These are phyloP conservation scores for Eupsittula cactorum DNA, from an alignment of 2,113 vertebrate species.

Conservation along the genomic window DNA sequence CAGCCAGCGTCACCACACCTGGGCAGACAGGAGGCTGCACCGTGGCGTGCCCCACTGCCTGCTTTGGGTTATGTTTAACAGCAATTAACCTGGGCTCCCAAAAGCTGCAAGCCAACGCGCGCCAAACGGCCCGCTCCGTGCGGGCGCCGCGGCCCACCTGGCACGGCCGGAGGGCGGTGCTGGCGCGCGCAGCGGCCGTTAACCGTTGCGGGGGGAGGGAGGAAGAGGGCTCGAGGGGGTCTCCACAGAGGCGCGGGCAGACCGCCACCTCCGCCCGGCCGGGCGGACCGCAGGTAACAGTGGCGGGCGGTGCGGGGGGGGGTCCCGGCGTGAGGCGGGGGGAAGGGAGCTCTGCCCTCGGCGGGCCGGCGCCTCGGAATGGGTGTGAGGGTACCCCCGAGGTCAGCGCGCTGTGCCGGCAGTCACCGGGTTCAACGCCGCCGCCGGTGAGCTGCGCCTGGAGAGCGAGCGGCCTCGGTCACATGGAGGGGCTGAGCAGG, in stretches of 20 bases:
- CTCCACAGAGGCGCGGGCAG: background rate
- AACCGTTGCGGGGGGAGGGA: background rate
- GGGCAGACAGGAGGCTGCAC: background rate
- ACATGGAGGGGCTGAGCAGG: background rate
- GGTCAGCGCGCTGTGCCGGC: no score
- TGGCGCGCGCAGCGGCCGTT: background rate
- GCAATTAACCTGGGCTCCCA: no score
- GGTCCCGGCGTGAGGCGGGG: no score
- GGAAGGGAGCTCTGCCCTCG: no score
- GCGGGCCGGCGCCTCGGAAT: background rate
- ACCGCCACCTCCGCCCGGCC: no score
- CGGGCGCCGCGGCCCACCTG: background rate
- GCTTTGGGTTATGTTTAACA: no score
- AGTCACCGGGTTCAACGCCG: accelerated
- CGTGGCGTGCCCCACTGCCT: background rate
- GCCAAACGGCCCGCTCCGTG: background rate
- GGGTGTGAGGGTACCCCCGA: no score
- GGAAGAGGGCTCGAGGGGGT: background rate
- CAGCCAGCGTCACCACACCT: no score
- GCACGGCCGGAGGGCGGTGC: background rate
- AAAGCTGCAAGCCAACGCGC: background rate
- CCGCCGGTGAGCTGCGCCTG: background rate
- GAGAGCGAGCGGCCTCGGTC: no score
- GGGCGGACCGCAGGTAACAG: background rate
- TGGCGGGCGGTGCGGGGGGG: no score